phyloP scores from a whole-genome alignment of 2,888 invertebrate species.

The Thecocarcelia acutangulata region DNA sequence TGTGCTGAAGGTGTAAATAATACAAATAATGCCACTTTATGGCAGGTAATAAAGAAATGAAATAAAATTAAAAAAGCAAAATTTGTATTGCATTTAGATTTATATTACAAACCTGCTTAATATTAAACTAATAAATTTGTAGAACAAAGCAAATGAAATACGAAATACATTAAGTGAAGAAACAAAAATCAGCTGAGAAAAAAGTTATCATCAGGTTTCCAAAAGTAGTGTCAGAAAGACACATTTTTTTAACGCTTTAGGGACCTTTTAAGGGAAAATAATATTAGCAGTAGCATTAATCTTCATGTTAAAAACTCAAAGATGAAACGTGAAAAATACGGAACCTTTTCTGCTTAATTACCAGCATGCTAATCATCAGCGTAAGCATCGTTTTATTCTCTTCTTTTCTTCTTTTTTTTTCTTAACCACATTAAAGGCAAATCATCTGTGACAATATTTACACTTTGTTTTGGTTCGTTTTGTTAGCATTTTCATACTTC shows the following conservation, averaged over 20 bases:
- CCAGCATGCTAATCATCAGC: conserved; percentile 34
- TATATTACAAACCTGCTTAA: too few relatives aligned
- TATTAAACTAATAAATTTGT: too few relatives aligned
- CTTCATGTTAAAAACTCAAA: conserved; percentile 4
- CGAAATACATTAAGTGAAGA: too few relatives aligned
- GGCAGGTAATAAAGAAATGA: neutral
- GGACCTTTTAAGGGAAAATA: too few relatives aligned
- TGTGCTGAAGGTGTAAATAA: neutral
- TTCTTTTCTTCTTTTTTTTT: neutral
- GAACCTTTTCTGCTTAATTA: conserved; percentile 47
- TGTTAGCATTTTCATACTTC: conserved; percentile 4
- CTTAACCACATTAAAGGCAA: conserved; percentile 58
- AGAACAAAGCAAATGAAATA: too few relatives aligned
- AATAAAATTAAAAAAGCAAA: too few relatives aligned
- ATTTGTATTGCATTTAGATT: too few relatives aligned
- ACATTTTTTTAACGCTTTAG: too few relatives aligned
- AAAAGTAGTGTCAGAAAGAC: too few relatives aligned
- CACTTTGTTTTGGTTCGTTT: conserved; percentile 35
- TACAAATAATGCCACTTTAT: neutral
- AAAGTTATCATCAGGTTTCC: too few relatives aligned
- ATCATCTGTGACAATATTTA: conserved; percentile 64
- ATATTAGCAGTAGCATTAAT: neutral
- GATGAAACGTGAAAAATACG: conserved; percentile 28
- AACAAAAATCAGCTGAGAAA: too few relatives aligned
- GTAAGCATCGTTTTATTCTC: neutral